Conservation (phyloP, 2,888 invertebrate species). For the Zygothrica quintamaculata region DNA sequence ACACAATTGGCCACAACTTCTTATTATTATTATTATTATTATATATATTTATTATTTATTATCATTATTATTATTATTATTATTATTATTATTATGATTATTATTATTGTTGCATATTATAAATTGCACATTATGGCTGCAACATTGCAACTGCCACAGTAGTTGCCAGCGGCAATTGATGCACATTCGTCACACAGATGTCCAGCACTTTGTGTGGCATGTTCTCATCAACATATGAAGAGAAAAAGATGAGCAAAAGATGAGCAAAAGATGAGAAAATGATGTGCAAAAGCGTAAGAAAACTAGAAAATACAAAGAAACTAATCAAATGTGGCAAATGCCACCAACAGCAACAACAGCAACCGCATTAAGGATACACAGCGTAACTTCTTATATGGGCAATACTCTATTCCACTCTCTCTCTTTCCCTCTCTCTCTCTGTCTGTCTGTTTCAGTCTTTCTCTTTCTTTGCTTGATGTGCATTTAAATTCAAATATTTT, state of each 20-base stretch:
- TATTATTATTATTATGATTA: no score
- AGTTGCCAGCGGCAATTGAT: slow-evolving; percentile 30
- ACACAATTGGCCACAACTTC: slow-evolving; percentile 67
- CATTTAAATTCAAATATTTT: slow-evolving; percentile 57
- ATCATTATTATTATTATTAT: not conserved
- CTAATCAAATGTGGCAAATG: slow-evolving; percentile 46
- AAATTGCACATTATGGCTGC: slow-evolving; percentile 18
- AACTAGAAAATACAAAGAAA: slow-evolving; percentile 38
- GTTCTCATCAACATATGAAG: slow-evolving; percentile 41
- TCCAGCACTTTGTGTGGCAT: slow-evolving; percentile 34
- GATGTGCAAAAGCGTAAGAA: slow-evolving; percentile 4
- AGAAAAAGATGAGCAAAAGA: slow-evolving; percentile 16
- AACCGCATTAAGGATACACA: no score
- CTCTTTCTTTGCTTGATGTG: not conserved
- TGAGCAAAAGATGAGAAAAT: slow-evolving; percentile 1
- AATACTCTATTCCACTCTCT: no score
- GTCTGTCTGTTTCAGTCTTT: slow-evolving; percentile 6
- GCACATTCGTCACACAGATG: slow-evolving; percentile 57
- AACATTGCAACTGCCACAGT: slow-evolving; percentile 21
- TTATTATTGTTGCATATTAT: not conserved
- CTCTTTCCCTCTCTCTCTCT: not conserved
- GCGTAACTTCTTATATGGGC: slow-evolving; percentile 13
- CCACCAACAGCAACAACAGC: slow-evolving; percentile 21
- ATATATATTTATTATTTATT: no score
- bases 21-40: not conserved